phyloP scores from a whole-genome alignment of 2,113 vertebrate genomes.

The Cynocephalus volans region DNA sequence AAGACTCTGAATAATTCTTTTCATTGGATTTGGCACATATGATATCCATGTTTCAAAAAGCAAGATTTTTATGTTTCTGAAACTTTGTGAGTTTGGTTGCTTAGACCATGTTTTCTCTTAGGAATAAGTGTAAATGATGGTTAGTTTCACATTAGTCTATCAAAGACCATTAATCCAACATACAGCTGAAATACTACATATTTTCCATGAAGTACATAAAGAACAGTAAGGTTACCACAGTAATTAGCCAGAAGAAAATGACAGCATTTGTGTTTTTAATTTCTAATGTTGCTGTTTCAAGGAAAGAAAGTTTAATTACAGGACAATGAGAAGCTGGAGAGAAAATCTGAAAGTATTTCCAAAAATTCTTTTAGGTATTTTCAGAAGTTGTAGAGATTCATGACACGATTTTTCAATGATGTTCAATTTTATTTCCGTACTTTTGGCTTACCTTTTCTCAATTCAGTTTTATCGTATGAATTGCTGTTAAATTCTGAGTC shows the following conservation, averaged over 20 bases:
- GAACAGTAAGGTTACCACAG: not conserved
- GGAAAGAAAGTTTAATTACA: conserved; percentile 60
- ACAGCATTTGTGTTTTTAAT: conserved; percentile 4
- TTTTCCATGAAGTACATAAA: not conserved
- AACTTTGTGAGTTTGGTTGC: not conserved
- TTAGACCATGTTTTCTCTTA: not conserved
- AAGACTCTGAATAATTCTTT: not conserved
- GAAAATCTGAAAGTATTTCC: not conserved
- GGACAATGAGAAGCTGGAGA: not conserved
- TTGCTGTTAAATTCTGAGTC: not conserved
- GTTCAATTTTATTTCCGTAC: conserved; percentile 28
- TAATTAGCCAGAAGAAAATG: not conserved
- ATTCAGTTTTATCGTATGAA: not conserved
- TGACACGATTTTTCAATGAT: conserved; percentile 10
- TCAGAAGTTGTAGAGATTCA: conserved; percentile 36
- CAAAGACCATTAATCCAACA: not conserved
- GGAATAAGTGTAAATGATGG: not conserved
- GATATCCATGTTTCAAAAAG: conserved; percentile 35
- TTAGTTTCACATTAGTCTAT: not conserved
- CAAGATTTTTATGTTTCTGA: conserved; percentile 24
- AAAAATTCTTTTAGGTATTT: not conserved
- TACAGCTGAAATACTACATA: conserved; percentile 26
- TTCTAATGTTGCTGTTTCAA: conserved; percentile 32
- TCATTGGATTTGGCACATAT: not conserved
- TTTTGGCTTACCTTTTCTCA: not conserved